A percentile compares a stretch with the other conserved stretches of the same genome.
These are phyloP conservation scores for Paedocypris sp. DNA, from an alignment of 2,113 vertebrate genomes.

Conservation along the genomic window DNA sequence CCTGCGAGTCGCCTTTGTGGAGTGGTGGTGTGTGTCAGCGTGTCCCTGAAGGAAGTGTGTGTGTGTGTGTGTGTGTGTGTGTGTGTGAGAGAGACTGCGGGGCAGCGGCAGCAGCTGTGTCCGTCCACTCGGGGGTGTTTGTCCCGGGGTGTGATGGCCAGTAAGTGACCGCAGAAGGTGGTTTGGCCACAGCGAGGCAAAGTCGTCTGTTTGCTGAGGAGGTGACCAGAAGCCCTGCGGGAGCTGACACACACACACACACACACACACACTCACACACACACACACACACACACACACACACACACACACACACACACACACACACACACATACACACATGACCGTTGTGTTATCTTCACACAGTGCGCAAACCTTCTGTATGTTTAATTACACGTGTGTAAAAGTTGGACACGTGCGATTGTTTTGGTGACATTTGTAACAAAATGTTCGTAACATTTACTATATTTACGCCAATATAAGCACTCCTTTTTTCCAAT, in stretches of 20 bases:
- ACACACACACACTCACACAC: background rate
- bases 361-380: no score
- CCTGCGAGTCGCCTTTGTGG: no score
- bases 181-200: conserved; percentile 24
- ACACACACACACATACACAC: background rate
- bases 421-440: no score
- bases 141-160: conserved; percentile 26
- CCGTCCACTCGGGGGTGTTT: conserved; percentile 31
- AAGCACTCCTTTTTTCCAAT: no score
- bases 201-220: conserved; percentile 33
- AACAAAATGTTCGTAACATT: no score
- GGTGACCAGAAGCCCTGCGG: conserved; percentile 27
- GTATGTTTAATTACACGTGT: no score
- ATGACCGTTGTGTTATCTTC: background rate
- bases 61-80: conserved; percentile 13
- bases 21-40: no score
- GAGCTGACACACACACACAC: background rate
- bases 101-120: conserved; percentile 35
- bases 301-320: background rate
- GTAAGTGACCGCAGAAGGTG: conserved; percentile 19
- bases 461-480: no score
- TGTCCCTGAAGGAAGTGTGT: no score
- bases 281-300: background rate
- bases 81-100: conserved; percentile 14
- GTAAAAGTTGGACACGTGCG: no score